Percentiles rank a stretch among this genome's conserved stretches.
Evolutionary conservation across 2,888 invertebrate genomes (phyloP).

Genomic region (Platycheirus albimanus): DNA sequence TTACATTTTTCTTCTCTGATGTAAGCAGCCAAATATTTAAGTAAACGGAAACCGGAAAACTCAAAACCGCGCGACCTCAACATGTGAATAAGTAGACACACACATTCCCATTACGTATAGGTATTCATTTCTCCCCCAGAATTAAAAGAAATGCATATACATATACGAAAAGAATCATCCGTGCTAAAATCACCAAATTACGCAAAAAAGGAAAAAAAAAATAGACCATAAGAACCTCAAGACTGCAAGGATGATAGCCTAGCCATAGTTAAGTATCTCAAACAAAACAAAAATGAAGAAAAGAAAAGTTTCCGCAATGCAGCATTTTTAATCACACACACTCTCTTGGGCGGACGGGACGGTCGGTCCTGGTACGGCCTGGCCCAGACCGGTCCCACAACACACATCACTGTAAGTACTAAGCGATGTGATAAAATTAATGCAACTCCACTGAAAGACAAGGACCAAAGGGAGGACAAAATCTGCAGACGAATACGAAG

Average conservation of each 20-base stretch:
- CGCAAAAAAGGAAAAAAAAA: conserved; percentile 24
- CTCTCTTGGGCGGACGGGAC: conserved; percentile 55
- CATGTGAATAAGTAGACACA: conserved; percentile 33
- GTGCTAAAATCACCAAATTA: conserved; percentile 55
- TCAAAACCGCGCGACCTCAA: conserved; percentile 46
- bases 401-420: conserved; percentile 26
- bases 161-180: conserved; percentile 14
- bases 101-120: too few relatives aligned
- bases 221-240: conserved; percentile 41
- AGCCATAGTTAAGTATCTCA: conserved; percentile 51
- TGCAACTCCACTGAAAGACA: conserved; percentile 65
- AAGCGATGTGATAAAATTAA: conserved; percentile 71
- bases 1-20: conserved; percentile 44
- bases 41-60: conserved; percentile 26
- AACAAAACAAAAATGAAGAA: conserved; percentile 37
- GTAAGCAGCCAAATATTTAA: conserved; percentile 2
- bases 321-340: conserved; percentile 72
- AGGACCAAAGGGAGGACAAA: conserved; percentile 48
- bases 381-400: background rate
- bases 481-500: conserved; percentile 71
- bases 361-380: background rate
- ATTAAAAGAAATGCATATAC: conserved; percentile 13
- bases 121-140: conserved; percentile 57
- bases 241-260: conserved; percentile 60
- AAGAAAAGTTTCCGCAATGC: conserved; percentile 70